These are phyloP conservation scores for Atta colombica DNA, from an alignment of 1,140 invertebrate genomes.

Conservation along the genomic window DNA sequence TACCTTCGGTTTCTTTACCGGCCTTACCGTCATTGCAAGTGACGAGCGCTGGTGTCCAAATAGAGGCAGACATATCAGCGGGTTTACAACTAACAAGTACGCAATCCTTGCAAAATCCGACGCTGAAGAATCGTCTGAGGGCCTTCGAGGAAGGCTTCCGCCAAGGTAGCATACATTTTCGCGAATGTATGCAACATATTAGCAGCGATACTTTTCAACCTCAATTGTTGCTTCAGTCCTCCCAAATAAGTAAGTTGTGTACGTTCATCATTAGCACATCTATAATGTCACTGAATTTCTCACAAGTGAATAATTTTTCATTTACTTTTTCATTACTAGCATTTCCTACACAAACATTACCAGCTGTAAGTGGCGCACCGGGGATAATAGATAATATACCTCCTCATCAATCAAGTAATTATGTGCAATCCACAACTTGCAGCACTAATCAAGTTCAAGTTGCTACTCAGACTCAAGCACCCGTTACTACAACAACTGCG, in stretches of 20 bases:
- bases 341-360: conserved; percentile 80
- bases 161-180: conserved; percentile 53
- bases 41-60: conserved; percentile 81
- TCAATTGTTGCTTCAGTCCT: conserved; percentile 81
- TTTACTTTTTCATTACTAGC: conserved; percentile 66
- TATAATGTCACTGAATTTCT: not conserved
- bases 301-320: not conserved
- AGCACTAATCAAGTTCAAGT: conserved; percentile 88
- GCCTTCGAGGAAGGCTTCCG: conserved; percentile 82
- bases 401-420: conserved; percentile 76
- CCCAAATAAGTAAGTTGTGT: conserved; percentile 80
- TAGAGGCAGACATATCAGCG: conserved; percentile 80
- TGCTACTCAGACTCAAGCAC: conserved; percentile 87
- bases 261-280: not conserved
- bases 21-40: conserved; percentile 80
- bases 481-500: conserved; percentile 80
- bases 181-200: conserved; percentile 62
- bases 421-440: conserved; percentile 77
- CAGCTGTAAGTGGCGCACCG: conserved; percentile 73
- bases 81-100: conserved; percentile 77
- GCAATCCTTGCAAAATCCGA: conserved; percentile 77
- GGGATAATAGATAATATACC: conserved; percentile 76
- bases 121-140: conserved; percentile 74
- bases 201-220: conserved; percentile 77
- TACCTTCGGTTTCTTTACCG: conserved; percentile 80